Percentiles rank a stretch among this genome's conserved stretches.
Evolutionary conservation across 1,140 invertebrate genomes (phyloP).

Genomic region (Trichonephila clavipes): DNA sequence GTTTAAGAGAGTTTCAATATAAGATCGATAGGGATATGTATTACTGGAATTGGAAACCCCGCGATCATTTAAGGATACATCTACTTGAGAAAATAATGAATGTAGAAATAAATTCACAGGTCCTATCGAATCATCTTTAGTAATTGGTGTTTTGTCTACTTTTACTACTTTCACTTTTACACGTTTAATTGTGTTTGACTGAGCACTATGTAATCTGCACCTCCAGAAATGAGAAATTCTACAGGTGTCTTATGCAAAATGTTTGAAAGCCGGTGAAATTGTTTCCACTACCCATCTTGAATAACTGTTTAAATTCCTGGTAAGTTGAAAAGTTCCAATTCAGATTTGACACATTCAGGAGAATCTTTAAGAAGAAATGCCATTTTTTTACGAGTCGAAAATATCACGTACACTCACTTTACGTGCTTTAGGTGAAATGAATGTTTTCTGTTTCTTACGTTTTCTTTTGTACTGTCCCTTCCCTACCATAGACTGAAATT

Average conservation of each 20-base stretch:
- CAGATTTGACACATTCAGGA: conserved; percentile 60
- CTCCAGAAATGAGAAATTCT: conserved; percentile 28
- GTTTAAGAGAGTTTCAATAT: conserved; percentile 43
- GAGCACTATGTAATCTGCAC: conserved; percentile 36
- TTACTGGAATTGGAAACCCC: conserved; percentile 19
- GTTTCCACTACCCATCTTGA: conserved; percentile 31
- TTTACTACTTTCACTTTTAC: conserved; percentile 21
- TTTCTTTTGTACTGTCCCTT: conserved; percentile 63
- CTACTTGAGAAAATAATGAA: not conserved
- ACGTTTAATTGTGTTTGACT: conserved; percentile 22
- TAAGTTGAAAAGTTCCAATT: conserved; percentile 59
- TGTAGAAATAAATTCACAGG: conserved; percentile 37
- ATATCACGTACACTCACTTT: conserved; percentile 31
- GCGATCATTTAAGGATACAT: conserved; percentile 45
- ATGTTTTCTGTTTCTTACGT: not conserved
- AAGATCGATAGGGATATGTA: conserved; percentile 33
- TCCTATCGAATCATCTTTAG: not conserved
- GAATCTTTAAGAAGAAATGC: conserved; percentile 38
- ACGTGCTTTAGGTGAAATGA: conserved; percentile 29
- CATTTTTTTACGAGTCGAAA: conserved; percentile 49
- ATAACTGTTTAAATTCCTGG: conserved; percentile 46
- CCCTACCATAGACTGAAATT: conserved; percentile 4
- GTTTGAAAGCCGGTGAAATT: conserved; percentile 52
- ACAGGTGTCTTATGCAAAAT: conserved; percentile 22
- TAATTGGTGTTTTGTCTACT: not conserved